Base-by-base conservation (phyloP, 2,888 invertebrate species). In the Napeogenes inachia region DNA sequence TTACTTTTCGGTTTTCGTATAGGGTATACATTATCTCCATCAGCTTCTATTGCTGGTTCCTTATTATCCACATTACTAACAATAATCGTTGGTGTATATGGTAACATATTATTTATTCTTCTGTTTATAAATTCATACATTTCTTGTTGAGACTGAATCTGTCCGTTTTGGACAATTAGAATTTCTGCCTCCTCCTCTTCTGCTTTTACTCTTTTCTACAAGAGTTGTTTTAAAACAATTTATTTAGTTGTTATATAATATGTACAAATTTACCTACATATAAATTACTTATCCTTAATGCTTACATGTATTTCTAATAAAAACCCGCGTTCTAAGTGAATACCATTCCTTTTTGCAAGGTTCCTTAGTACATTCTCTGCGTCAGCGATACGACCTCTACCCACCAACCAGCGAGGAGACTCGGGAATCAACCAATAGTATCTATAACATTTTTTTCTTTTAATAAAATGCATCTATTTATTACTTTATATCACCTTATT, bases 341-440 rank as follows among this genome's bases (percentile, higher is more conserved):
- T 92, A 12, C 92, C 92, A 71, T 94, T 94, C 69, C 89, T 89
- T 69, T 81, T 91, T 0, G 93, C 94, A 72, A 94, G 92, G 66
- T 91, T 91, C 65, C 92, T 91, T 4, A 94, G 84, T 5, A 94
- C 93, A 57, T 90, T 91, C 71, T 93, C 93, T 0, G 94, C 94
- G 70, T 94, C 93, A 59, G 92, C 92, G 69, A 93, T 91, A 54
- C 93, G 87, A 33, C 93, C 93, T 71, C 93, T 91, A 33, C 93
- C 92, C 5, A 94, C 92, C 30, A 94, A 81, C 94, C 94, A 94
- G 66, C 94, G 84, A 2, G 94, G 94, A 56, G 94, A 94, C 76
- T 94, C 94, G 8, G 94, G 94, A 68, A 94, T 91, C 50, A 94
- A 85, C 93, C 94, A 93, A 75, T 92, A 93, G 69, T 91, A 93